phyloP scores from a whole-genome alignment of 2,113 vertebrate genomes.

The Pelvicachromis taeniatus region DNA sequence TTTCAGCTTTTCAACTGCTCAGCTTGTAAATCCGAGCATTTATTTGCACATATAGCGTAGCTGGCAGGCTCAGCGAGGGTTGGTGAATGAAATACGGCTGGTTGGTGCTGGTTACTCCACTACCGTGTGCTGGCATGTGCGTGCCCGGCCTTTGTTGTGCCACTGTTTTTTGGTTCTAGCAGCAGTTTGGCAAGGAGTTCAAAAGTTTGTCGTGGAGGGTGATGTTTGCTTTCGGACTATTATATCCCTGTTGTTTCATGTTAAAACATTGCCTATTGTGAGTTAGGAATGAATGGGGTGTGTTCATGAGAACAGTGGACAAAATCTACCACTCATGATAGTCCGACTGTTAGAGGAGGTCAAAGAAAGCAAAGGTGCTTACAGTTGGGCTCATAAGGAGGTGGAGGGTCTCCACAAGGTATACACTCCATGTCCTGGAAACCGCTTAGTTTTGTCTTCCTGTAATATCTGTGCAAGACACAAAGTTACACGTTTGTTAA shows the following conservation, averaged over 20 bases:
- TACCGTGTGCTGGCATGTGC: slow-evolving; percentile 54
- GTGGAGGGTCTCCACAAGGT: slow-evolving; percentile 91
- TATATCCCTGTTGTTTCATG: slow-evolving; percentile 42
- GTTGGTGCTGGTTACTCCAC: slow-evolving; percentile 40
- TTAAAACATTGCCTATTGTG: slow-evolving; percentile 21
- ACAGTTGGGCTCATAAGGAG: slow-evolving; percentile 95
- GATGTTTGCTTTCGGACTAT: slow-evolving; percentile 38
- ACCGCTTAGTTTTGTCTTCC: slow-evolving; percentile 94
- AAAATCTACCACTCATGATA: background rate
- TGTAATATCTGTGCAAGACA: slow-evolving; percentile 83
- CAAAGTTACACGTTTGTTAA: background rate
- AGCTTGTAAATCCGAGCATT: slow-evolving; percentile 47
- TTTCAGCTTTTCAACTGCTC: slow-evolving; percentile 34
- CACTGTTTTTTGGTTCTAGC: slow-evolving; percentile 25
- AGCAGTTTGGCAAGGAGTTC: slow-evolving; percentile 32
- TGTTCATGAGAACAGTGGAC: slow-evolving; percentile 13
- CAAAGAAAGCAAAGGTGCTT: slow-evolving; percentile 67
- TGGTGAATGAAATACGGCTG: slow-evolving; percentile 34
- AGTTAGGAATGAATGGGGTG: background rate
- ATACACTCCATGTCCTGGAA: slow-evolving; percentile 98
- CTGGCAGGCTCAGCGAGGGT: background rate
- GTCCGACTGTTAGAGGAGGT: slow-evolving; percentile 9
- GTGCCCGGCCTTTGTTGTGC: slow-evolving; percentile 17
- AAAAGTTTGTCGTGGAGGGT: background rate
- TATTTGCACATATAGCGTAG: slow-evolving; percentile 43